Evolutionary conservation across 1,140 invertebrate species (phyloP).

Genomic region (Drosophila sucinea): DNA sequence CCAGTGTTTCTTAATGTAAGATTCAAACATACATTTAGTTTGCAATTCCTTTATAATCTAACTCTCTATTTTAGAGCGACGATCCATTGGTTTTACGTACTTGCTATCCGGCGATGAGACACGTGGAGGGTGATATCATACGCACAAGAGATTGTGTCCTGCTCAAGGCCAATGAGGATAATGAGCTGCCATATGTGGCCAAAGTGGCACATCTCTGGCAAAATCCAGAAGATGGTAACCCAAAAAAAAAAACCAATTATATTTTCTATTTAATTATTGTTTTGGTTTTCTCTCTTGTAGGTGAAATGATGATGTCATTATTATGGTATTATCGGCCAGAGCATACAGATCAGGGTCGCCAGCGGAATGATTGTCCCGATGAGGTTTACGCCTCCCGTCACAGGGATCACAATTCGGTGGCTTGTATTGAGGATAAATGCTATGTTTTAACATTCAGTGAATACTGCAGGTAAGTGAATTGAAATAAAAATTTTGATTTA

Average conservation of each 20-base stretch:
- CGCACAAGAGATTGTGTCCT: conserved; percentile 94
- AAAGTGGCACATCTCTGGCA: conserved; percentile 97
- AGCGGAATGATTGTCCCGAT: conserved; percentile 90
- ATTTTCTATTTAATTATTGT: conserved; percentile 6
- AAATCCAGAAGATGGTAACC: conserved; percentile 93
- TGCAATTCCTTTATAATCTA: not conserved
- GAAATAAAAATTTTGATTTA: not conserved
- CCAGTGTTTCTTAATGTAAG: conserved; percentile 95
- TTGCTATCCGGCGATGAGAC: conserved; percentile 95
- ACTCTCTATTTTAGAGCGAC: conserved; percentile 88
- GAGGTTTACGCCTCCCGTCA: conserved; percentile 98
- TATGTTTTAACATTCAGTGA: conserved; percentile 98
- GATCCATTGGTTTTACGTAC: conserved; percentile 88
- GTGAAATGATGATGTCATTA: conserved; percentile 98
- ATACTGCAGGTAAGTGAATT: conserved; percentile 92
- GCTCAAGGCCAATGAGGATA: conserved; percentile 91
- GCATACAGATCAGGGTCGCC: conserved; percentile 95
- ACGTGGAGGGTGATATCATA: conserved; percentile 93
- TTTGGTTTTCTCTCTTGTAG: conserved; percentile 84
- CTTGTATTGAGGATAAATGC: conserved; percentile 99
- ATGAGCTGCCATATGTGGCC: conserved; percentile 96
- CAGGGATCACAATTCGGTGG: conserved; percentile 96
- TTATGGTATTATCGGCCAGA: conserved; percentile 99
- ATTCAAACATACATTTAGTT: no score
- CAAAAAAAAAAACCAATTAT: not conserved